These are phyloP conservation scores for Sebastes alutus DNA, from an alignment of 2,797 vertebrate genomes.

Conservation along the genomic window DNA sequence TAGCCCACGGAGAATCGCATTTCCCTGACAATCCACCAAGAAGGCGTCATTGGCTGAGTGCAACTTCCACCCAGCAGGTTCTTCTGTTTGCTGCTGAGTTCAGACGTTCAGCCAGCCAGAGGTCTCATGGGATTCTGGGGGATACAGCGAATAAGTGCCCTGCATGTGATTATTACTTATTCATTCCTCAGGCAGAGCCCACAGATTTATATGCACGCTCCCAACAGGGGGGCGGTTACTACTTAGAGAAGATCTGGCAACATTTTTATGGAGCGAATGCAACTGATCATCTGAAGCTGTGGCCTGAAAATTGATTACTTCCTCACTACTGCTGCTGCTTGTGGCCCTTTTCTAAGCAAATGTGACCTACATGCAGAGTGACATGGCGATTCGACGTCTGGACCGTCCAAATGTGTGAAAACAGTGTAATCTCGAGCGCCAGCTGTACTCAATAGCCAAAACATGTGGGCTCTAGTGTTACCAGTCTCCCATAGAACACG, in stretches of 20 bases:
- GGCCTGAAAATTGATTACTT: constrained; percentile 51
- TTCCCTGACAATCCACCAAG: constrained; percentile 56
- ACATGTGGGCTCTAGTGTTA: constrained; percentile 70
- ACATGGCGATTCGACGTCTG: constrained; percentile 29
- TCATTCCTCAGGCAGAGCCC: constrained; percentile 47
- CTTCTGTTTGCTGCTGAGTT: constrained; percentile 46
- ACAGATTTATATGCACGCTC: constrained; percentile 28
- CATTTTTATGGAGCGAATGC: constrained; percentile 35
- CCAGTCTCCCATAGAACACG: constrained; percentile 49
- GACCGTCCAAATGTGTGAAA: constrained; percentile 25
- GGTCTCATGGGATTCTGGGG: constrained; percentile 12
- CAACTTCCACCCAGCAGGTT: constrained; percentile 51
- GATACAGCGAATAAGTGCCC: constrained; percentile 46
- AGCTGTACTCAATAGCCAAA: constrained; percentile 65
- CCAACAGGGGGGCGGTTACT: constrained; percentile 29
- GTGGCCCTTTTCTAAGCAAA: constrained; percentile 35
- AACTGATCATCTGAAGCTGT: constrained; percentile 40
- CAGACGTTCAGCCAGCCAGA: constrained; percentile 35
- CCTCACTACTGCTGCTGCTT: constrained; percentile 12
- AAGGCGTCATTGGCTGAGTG: constrained; percentile 33
- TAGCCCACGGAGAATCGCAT: constrained; percentile 47
- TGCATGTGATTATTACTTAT: constrained; percentile 63
- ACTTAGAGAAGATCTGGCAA: constrained; percentile 42
- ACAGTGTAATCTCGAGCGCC: constrained; percentile 43
- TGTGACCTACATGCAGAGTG: constrained; percentile 28